Base-by-base conservation (phyloP, 2,113 vertebrate species). In the Eira barbara region DNA sequence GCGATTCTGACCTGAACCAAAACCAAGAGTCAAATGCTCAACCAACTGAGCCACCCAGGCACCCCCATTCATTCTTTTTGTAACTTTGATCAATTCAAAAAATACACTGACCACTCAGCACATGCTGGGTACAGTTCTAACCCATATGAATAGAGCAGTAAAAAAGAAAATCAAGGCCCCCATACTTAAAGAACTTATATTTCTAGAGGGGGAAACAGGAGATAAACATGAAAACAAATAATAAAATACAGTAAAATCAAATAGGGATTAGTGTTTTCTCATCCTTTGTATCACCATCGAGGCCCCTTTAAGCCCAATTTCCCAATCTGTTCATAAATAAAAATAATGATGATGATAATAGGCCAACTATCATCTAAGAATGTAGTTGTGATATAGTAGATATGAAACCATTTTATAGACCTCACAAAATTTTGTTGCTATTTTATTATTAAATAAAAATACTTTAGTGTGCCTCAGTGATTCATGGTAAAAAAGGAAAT, bases 1-100 rank as follows among this genome's bases (percentile, higher is more conserved):
- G 67, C 4, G 18, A 36, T 69, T 18, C 20, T 69, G 67, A 69
- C 67, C 67, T 69, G 34, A 36, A 36, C 67, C 67, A 69, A 69
- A 69, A 69, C n/a, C 34, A n/a, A 69, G 34, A n/a, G 18, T 69
- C 67, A 69, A n/a, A 36, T 69, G 34, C 4, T 36, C 18, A 69
- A 69, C 67, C 67, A 36, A 9, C 67, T 36, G 67, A 69, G 34
- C 34, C 67, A 69, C 67, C n/a, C 34, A 69, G 67, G 67, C 18
- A 9, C 67, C 34, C 34, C 67, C 34, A 21, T 69, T 69, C 67
- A 69, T 69, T 69, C 67, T 69, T 69, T 69, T 36, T 92, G 42
- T 47, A 83, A 31, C 34, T 91, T 95, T 45, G 45, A 36, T 71
- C 29, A 95, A 63, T 80, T 97, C 25, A 95, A 81, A 94, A 89